These are phyloP conservation scores for Oncorhynchus tshawytscha DNA, from an alignment of 2,113 vertebrate species.

Conservation along the genomic window DNA sequence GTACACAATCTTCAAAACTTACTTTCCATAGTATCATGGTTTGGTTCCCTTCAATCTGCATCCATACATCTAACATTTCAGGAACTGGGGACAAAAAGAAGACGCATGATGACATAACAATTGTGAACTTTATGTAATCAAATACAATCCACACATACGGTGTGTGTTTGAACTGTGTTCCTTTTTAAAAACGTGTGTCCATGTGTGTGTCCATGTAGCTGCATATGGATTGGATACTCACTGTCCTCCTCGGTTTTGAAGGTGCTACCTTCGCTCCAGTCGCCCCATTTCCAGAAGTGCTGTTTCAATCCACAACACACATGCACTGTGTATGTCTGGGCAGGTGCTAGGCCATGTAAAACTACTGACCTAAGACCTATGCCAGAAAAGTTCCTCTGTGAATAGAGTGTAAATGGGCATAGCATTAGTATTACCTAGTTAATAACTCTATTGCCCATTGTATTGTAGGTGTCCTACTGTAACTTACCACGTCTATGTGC, in stretches of 20 bases:
- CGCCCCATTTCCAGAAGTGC: constrained; percentile 66
- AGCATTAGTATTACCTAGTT: not conserved
- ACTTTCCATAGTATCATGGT: constrained; percentile 63
- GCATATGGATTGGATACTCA: constrained; percentile 37
- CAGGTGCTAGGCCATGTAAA: constrained; percentile 43
- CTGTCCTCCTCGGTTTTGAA: constrained; percentile 58
- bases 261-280: constrained; percentile 41
- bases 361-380: constrained; percentile 16
- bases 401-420: not conserved
- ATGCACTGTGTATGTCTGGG: constrained; percentile 14
- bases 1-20: constrained; percentile 13
- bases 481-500: constrained; percentile 25
- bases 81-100: constrained; percentile 54
- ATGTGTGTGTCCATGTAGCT: not conserved
- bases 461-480: not conserved
- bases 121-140: not conserved
- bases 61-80: constrained; percentile 67
- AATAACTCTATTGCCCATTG: not conserved
- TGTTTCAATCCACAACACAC: constrained; percentile 52
- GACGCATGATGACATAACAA: not conserved
- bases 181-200: no score
- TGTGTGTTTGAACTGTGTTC: not conserved
- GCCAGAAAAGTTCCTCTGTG: constrained; percentile 28
- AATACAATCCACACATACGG: not conserved
- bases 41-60: constrained; percentile 30